A percentile compares a stretch with the other conserved stretches of the same genome.
These are phyloP conservation scores for Liposcelis brunnea DNA, from an alignment of 2,888 invertebrate species.

Conservation along the genomic window DNA sequence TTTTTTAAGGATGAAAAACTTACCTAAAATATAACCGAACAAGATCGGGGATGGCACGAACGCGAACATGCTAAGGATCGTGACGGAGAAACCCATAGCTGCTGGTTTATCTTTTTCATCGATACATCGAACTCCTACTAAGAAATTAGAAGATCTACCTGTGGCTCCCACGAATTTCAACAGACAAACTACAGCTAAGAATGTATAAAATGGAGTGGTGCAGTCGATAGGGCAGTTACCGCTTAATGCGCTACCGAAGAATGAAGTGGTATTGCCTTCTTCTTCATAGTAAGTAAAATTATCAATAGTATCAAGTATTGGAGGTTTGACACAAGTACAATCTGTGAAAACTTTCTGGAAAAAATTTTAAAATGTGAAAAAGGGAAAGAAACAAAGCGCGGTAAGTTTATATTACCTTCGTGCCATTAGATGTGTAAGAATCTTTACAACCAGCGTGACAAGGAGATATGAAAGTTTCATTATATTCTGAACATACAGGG, in stretches of 20 bases:
- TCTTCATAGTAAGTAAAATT: not conserved
- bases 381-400: too few species aligned
- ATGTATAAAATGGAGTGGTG: conserved; percentile 33
- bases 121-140: conserved; percentile 46
- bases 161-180: conserved; percentile 41
- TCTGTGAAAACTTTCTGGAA: not conserved
- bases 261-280: conserved; percentile 11
- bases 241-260: conserved; percentile 27
- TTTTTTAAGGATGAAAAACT: conserved; percentile 16
- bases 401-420: too few species aligned
- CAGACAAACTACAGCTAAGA: conserved; percentile 34
- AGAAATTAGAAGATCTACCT: conserved; percentile 41
- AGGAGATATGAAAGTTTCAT: conserved; percentile 54
- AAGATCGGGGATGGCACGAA: conserved; percentile 62
- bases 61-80: conserved; percentile 48
- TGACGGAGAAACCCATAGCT: conserved; percentile 51
- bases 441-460: conserved; percentile 60
- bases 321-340: conserved; percentile 5
- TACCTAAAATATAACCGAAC: conserved; percentile 53
- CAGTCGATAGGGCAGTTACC: conserved; percentile 41
- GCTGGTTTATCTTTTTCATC: conserved; percentile 55
- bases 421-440: conserved; percentile 27
- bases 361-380: conserved; percentile 7
- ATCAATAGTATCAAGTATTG: not conserved
- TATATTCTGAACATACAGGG: conserved; percentile 49